Conservation (phyloP, 2,797 vertebrate genomes). For the Cyprinodon diabolis region DNA sequence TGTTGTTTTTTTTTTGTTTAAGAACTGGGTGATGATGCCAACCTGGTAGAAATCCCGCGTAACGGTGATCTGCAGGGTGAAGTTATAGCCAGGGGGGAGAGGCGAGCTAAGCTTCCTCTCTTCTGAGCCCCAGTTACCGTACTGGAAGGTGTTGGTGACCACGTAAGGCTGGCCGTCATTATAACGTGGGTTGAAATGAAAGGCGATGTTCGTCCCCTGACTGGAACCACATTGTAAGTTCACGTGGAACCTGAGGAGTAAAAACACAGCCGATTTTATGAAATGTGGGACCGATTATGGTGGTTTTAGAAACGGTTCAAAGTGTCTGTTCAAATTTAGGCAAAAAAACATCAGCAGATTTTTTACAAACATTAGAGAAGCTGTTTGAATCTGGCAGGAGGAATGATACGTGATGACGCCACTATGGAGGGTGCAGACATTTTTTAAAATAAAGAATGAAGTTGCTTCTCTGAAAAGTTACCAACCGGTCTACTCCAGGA, state of each 20-base stretch:
- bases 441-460: background rate
- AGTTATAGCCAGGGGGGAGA: constrained; percentile 44
- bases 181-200: constrained; percentile 82
- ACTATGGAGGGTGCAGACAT: too few relatives aligned
- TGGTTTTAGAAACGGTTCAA: too few relatives aligned
- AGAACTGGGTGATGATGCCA: background rate
- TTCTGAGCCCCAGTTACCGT: constrained; percentile 67
- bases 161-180: constrained; percentile 57
- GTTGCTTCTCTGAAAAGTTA: background rate
- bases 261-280: background rate
- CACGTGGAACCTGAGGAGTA: constrained; percentile 71
- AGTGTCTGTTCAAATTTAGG: too few relatives aligned
- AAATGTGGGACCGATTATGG: too few relatives aligned
- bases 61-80: constrained; percentile 70
- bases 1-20: too few relatives aligned
- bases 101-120: constrained; percentile 61
- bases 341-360: too few relatives aligned
- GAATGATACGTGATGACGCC: too few relatives aligned
- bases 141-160: constrained; percentile 69
- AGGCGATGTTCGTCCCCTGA: constrained; percentile 62
- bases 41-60: constrained; percentile 63
- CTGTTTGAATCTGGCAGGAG: too few relatives aligned
- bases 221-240: constrained; percentile 76
- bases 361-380: too few relatives aligned
- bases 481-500: constrained; percentile 64